Evolutionary conservation across 2,888 invertebrate genomes (phyloP).

Genomic region (Lepidocyrtoides sp.): DNA sequence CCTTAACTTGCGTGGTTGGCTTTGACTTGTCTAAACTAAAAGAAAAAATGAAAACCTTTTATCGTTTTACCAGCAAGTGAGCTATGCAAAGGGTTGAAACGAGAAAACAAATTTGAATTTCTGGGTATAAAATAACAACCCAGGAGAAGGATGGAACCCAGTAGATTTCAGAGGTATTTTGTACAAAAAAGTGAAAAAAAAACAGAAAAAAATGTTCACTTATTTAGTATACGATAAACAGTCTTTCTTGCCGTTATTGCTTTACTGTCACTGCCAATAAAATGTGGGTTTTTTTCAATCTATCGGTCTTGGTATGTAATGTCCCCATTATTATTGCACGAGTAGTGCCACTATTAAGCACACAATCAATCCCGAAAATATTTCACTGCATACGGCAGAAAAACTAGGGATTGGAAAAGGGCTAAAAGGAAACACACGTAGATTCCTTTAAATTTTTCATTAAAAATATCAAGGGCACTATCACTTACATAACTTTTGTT

Average conservation of each 20-base stretch:
- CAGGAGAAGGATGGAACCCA: no score
- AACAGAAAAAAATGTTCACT: not conserved
- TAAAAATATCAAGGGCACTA: not conserved
- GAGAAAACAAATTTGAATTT: not conserved
- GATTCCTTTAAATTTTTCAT: slow-evolving; percentile 50
- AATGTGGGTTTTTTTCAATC: not conserved
- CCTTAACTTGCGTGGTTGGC: no score
- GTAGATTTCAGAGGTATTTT: no score
- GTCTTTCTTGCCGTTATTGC: not conserved
- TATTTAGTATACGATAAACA: not conserved
- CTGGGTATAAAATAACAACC: no score
- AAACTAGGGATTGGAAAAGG: not conserved
- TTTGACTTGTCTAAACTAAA: not conserved
- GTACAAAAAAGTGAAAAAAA: no score
- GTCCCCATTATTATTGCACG: slow-evolving; percentile 5
- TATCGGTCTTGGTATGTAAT: no score
- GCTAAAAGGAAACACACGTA: slow-evolving; percentile 65
- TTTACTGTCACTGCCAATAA: not conserved
- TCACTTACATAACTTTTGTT: not conserved
- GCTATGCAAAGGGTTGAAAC: not conserved
- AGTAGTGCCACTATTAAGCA: not conserved
- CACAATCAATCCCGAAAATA: slow-evolving; percentile 1
- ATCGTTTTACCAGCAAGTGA: not conserved
- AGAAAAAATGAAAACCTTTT: slow-evolving; percentile 12
- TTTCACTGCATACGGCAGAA: no score